Base-by-base conservation (phyloP, 2,888 invertebrate genomes). In the Arctia plantaginis region DNA sequence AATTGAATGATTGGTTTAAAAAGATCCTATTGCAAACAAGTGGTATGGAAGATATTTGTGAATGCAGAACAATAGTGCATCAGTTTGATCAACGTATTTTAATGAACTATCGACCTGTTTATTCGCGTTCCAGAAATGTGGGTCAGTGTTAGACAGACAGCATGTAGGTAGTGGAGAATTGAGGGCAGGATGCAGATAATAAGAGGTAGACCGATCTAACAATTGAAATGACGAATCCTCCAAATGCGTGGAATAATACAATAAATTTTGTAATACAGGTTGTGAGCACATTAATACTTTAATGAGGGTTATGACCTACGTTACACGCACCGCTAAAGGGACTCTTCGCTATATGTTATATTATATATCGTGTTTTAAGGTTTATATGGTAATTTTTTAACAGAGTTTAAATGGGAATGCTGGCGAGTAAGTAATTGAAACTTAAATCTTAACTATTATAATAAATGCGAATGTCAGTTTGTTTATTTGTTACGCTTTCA, bases 111-210 rank as follows among this genome's bases (percentile, higher is more conserved):
- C 91, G 91, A 92, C 93, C 93, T 86, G 89, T 88, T 90, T 90
- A 89, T 87, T 84, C 71, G 77, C 80, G 85, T 90, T 91, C 89
- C 83, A 75, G 86, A 88, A 90, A 94, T 91, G 82, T 92, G 88
- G 94, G 94, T 94, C 94, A 94, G 90, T 94, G 92, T 92, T 92
- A 91, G 89, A 85, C 85, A 75, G 88, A 85, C 85, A 74, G 79
- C 77, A 78, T 77, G 87, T 81, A 80, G 80, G 75, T 84, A 71
- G 79, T 77, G 79, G 86, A 81, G 87, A 86, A 88, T 87, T 89
- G 87, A 77, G 87, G 85, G 81, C 94, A 93, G 94, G 94, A 94
- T 91, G 92, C 86, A 82, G 87, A 88, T 91, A 94, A 94, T 93
- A 87, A 91, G 86, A 81, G 86, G 81, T 85, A 86, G 82, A 86